Evolutionary conservation across 2,113 vertebrate species (phyloP), one percentile per base, ranked within the genome.

Genomic region (Plectropomus leopardus): DNA sequence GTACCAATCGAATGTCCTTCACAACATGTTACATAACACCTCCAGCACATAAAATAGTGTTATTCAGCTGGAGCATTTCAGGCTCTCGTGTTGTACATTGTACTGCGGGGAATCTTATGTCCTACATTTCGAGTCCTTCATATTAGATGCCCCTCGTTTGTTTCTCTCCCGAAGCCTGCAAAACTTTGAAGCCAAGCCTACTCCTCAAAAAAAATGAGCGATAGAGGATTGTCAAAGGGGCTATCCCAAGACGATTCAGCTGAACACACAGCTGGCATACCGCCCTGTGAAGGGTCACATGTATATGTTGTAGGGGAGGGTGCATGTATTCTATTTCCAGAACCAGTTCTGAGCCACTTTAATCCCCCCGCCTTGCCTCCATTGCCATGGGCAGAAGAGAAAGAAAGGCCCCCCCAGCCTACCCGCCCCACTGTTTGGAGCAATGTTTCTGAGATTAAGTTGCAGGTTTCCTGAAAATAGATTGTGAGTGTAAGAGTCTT

Each of bases 391-490:
- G 82, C 69, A 69, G 57, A 76, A 87, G 66, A 71, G 66, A 88
- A 86, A 87, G 74, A 83, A 88, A 84, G 53, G 8, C 50, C 61
- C 72, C 60, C 60, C 53, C 57, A 26, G 63, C 42, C 23, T 63
- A 28, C 82, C 57, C 32, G 67, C 70, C 70, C 82, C 81, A 77
- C 79, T 34, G 54, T 60, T 24, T 69, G 78, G 86, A 87, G 85
- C 48, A 84, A 76, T 83, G 88, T 87, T 88, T 61, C 85, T 76
- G 75, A 91, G 92, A 94, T 94, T 91, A 90, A 91, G 92, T 95
- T 95, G 92, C 93, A 93, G 26, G 85, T 89, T 89, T 59, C 88
- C 93, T 94, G 89, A 90, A 95, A 94, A 95, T 95, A 95, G 94
- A 92, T 82, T 76, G 85, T 80, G 76, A 91, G 88, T 67, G 61